Evolutionary conservation across 2,888 invertebrate genomes (phyloP), one percentile per base, ranked within the genome.

Genomic region (Drosophila siamana): DNA sequence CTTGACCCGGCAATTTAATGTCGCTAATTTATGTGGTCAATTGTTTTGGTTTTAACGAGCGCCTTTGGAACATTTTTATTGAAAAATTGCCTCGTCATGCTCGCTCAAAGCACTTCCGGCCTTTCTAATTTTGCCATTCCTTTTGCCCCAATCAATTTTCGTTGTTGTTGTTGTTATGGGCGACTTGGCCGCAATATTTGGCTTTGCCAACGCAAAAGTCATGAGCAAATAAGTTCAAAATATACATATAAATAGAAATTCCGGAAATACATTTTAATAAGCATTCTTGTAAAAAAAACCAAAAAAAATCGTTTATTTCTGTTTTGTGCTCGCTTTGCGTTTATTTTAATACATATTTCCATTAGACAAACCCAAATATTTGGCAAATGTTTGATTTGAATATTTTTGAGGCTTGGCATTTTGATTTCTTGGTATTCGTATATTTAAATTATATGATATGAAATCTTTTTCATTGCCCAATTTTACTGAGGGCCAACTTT

Each of bases 11-110:
- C 44, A 69, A 69, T 83, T 83, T 88, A 74, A 83, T 88, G 86
- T 61, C 63, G 80, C 84, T 83, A 82, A 82, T 82, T 82, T 88
- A 82, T 82, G 88, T 83, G 86, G 84, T 83, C 84, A 77, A 83
- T 83, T 83, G 86, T 83, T 83, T 88, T 86, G 86, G 69, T 71
- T 88, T 83, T 83, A 83, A 88, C 88, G 84, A 88, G 71, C 78
- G 51, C 16, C 52, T 57, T 65, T n/a, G n/a, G 59, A 52, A 48
- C 68, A 51, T 77, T 77, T 78, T 86, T 76, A 67, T 74, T 55
- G 65, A 70, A 69, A 83, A 80, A 81, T 84, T 50, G 65, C 59
- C 57, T 28, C 46, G 61, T 64, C 79, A 65, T 59, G 59, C 59
- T 46, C 33, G 62, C 36, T 38, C 79, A 59, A 59, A 74, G 74